Evolutionary conservation across 1,140 invertebrate genomes (phyloP), one percentile per base, ranked within the genome.

Genomic region (Bombus sibiricus): DNA sequence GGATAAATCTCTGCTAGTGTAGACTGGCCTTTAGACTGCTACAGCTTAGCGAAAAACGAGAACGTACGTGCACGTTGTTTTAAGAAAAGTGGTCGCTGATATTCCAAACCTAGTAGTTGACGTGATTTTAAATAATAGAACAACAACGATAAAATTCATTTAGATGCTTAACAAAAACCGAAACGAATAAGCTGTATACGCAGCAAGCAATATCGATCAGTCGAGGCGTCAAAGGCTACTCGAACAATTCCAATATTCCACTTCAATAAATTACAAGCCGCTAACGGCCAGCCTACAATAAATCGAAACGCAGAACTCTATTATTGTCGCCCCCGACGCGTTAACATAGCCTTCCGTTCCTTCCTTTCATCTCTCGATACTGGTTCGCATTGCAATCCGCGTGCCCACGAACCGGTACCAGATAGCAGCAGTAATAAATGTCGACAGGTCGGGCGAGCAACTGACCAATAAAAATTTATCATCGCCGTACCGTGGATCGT

Each of bases 281-380:
- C n/a, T 75, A 34, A 75, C 41, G 43, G n/a, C 5, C 32, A 15
- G 41, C 32, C 43, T 53, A 34, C 73, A 13, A 66, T 53, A 75
- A 75, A 75, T 75, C 73, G 73, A 25, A 75, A 53, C 43, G 73
- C 32, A 75, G 43, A 75, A 75, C 73, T 75, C 73, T 75, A 75
- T 75, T 75, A 75, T 75, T 75, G 73, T 75, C 73, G 43, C 43
- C 73, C 32, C 43, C 32, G 73, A 53, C 73, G 37, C 73, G n/a
- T 53, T 53, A 75, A 53, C 73, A 75, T 53, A 75, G 73, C 43
- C 73, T 75, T 75, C 73, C 43, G 73, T 75, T 75, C 73, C 43
- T 75, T 75, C 32, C 73, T 53, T 53, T 53, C 73, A 32, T 75
- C 41, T 75, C 41, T 53, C 41, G 73, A 75, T 75, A 75, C 43